Base-by-base conservation (phyloP, 2,888 invertebrate genomes). In the Plusia festucae region DNA sequence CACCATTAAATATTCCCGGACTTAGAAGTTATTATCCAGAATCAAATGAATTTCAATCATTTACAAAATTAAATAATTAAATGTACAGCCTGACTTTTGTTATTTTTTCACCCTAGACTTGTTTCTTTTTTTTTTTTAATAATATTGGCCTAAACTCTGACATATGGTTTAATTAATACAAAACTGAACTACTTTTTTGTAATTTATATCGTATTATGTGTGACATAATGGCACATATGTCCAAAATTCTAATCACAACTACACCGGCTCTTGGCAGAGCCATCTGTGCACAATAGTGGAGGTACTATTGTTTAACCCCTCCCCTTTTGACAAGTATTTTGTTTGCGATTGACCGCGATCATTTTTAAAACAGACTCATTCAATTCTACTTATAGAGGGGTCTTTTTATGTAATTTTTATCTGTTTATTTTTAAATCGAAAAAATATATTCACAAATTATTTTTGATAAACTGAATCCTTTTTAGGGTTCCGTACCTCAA, bases 271-370 rank as follows among this genome's bases (percentile, higher is more conserved):
- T 83, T 82, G 76, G 76, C 81, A 88, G 73, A 7, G 30, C 30
- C 91, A 92, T 91, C 89, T 92, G 92, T 87, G 86, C 87, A 87
- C 87, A 90, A 90, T 88, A 79, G 83, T 70, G 65, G 8, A 54
- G 53, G 34, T 32, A 79, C 53, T 62, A 63, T 81, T 78, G 79
- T 76, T 63, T 60, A 81, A 76, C 68, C 69, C 64, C 76, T 70
- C 84, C n/a, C 83, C 82, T 78, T 72, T 76, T 70, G 78, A 71
- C 79, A 82, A 81, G 79, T 83, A 83, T 78, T 81, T 78, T 71
- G 53, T 70, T 82, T 68, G 53, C 40, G 54, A 60, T 69, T 85
- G 81, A 81, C 81, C 84, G 61, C 81, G 64, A 68, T 63, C 34
- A 56, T 57, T 40, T 63, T 60, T 51, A 22, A 24, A 54, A 68